Evolutionary conservation across 2,888 invertebrate species (phyloP), one percentile per base, ranked within the genome.

Genomic region (Andrena chrysosceles): DNA sequence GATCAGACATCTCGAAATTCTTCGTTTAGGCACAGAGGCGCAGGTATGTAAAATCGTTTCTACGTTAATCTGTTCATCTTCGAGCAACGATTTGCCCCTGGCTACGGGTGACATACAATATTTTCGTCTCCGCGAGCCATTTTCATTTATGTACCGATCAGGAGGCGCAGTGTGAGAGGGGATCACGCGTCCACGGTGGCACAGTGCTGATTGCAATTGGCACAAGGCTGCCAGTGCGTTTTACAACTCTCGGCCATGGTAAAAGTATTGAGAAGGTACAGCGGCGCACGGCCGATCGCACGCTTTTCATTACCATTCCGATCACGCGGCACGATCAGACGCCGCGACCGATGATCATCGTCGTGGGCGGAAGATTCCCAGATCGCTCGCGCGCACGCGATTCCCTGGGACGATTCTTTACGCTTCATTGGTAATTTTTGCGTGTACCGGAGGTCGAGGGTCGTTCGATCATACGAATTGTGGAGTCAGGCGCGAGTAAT

Each of bases 141-240:
- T 86, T 83, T 76, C 73, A 73, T 81, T 83, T 80, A 80, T 69
- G 72, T 82, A 81, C 16, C 26, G 54, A 60, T 33, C 60, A 16
- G 67, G 73, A 59, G 70, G 77, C 67, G 74, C 77, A 71, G 86
- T 84, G 86, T 89, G 90, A 90, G 90, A 89, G 87, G 89, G 85
- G 85, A 88, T 84, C 85, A 86, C 59, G 74, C 69, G 81, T 67
- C 75, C 72, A 81, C 71, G 76, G 81, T 85, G 82, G 86, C 81
- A 80, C 75, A 68, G 73, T 78, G 72, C 83, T 88, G 87, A 89
- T 89, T 79, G 91, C 86, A 91, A 92, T 90, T 90, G 89, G 90
- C 91, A 91, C 92, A 92, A 91, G 91, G 92, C 90, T 91, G 86
- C 83, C 73, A 70, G 83, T 75, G 80, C 85, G 85, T 85, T 85